Base-by-base conservation (phyloP, 2,888 invertebrate genomes). In the Acleris laterana region DNA sequence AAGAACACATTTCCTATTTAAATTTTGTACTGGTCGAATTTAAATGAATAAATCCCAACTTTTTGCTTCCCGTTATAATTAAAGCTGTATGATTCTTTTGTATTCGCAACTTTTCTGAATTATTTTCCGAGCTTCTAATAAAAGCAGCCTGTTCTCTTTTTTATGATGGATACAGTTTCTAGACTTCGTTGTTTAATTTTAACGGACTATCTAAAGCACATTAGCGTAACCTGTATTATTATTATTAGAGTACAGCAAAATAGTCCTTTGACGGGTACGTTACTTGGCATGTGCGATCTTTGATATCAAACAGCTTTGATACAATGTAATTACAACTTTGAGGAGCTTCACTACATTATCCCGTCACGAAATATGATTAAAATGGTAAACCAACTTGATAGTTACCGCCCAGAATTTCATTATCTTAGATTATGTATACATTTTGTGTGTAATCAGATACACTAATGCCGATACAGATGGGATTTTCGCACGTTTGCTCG, bases 41-140 rank as follows among this genome's bases (percentile, higher is more conserved):
- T 66, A 66, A 57, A 62, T 66, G 66, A 57, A 66, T 62, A 66
- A 66, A 66, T 66, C 66, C 57, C 62, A 66, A 66, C 66, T 66
- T 66, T 63, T 42, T 38, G 51, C 62, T 44, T 51, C 19, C 56
- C 51, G 62, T 48, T 66, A 59, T 52, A 58, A 58, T 49, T 22
- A 62, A 58, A 66, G 62, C 66, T 50, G 66, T 57, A 61, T 51
- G 62, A 62, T 66, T 66, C 62, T 62, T 60, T 66, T 66, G 66
- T 62, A 57, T 62, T 46, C 57, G 62, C 57, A 62, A 62, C 57
- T 49, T 62, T 62, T 48, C 32, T 61, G 56, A 44, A 60, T 65
- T 55, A 65, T 65, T 65, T 64, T 60, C 44, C 17, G 64, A 42
- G 42, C 38, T 65, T 2, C 50, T 65, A 52, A 64, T 55, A 55